Conservation (phyloP, 2,797 vertebrate species). For the Agapornis canus region DNA sequence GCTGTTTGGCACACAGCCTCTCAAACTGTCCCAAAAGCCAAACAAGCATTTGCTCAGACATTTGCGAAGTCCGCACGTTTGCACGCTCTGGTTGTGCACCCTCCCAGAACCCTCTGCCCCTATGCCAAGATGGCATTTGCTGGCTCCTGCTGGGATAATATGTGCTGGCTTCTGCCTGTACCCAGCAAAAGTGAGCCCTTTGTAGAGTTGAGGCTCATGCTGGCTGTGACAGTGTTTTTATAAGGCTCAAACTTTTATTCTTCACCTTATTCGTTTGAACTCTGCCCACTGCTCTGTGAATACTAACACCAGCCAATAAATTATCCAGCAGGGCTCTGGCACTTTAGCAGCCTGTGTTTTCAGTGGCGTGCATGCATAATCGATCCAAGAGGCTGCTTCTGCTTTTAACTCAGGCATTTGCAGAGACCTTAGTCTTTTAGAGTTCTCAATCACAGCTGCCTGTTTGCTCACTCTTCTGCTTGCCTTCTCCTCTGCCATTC, state of each 20-base stretch:
- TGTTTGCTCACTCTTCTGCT: neutral
- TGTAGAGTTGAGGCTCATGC: neutral
- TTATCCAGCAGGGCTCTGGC: slow-evolving; percentile 73
- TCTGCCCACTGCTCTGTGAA: slow-evolving; percentile 61
- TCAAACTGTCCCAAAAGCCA: neutral
- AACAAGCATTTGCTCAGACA: neutral
- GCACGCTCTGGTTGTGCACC: neutral
- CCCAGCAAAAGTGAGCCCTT: neutral
- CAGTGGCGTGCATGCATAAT: slow-evolving; percentile 71
- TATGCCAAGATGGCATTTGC: neutral
- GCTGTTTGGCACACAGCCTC: neutral
- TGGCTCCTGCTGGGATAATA: neutral
- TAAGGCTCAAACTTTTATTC: slow-evolving; percentile 62
- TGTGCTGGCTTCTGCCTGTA: neutral
- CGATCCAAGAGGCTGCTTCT: slow-evolving; percentile 58
- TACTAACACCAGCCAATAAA: slow-evolving; percentile 71
- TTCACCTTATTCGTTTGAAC: slow-evolving; percentile 70
- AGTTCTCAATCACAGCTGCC: slow-evolving; percentile 1
- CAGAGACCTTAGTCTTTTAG: slow-evolving; percentile 59
- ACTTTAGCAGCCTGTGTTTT: slow-evolving; percentile 63
- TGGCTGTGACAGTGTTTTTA: slow-evolving; percentile 25
- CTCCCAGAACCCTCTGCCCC: neutral
- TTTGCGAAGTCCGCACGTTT: neutral
- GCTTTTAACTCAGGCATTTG: slow-evolving; percentile 66
- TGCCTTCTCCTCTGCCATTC: neutral